Conservation (phyloP, 2,888 invertebrate genomes). For the Ormyrus pomaceus region DNA sequence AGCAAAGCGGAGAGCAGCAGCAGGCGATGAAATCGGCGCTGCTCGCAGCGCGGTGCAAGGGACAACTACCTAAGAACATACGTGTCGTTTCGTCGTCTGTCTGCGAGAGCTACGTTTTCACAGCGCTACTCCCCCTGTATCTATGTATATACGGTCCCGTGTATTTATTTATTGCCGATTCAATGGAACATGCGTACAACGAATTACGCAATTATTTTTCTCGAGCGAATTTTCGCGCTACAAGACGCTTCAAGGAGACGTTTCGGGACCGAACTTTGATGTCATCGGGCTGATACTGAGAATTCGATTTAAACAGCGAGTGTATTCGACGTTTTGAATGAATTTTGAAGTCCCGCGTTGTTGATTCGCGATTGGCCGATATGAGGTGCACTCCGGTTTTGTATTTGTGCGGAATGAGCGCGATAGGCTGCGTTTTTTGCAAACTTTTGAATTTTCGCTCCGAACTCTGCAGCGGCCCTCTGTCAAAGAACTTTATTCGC, state of each 20-base stretch:
- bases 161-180: constrained; percentile 34
- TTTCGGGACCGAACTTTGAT: no score
- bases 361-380: constrained; percentile 31
- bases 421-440: not conserved
- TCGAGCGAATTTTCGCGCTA: not conserved
- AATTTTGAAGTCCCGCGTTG: not conserved
- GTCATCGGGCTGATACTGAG: not conserved
- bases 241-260: not conserved
- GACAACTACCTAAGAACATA: constrained; percentile 64
- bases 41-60: constrained; percentile 61
- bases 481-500: not conserved
- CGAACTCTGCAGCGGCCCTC: not conserved
- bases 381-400: not conserved
- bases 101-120: constrained; percentile 42
- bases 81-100: constrained; percentile 61
- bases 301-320: not conserved
- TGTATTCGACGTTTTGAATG: constrained; percentile 19
- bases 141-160: not conserved
- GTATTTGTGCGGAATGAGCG: not conserved
- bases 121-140: no score
- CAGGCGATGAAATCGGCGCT: constrained; percentile 63
- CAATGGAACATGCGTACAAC: not conserved
- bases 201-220: constrained; percentile 39
- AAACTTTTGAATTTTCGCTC: constrained; percentile 1
- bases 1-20: constrained; percentile 60